phyloP scores from a whole-genome alignment of 1,140 invertebrate species.

The Drosophila cardini region DNA sequence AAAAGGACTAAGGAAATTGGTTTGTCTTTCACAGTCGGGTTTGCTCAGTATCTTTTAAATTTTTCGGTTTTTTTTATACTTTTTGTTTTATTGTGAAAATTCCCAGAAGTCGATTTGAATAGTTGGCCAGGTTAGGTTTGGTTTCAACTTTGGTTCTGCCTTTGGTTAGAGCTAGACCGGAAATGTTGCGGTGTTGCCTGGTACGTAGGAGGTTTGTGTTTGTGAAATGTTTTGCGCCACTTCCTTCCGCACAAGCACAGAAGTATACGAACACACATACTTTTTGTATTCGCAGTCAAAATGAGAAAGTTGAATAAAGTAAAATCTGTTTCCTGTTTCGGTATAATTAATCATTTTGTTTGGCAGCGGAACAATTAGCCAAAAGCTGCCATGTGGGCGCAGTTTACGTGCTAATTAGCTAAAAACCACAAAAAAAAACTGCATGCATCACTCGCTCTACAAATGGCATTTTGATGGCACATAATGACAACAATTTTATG shows the following conservation, averaged over 20 bases:
- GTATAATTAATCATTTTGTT: slow-evolving; percentile 82
- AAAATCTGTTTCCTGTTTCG: slow-evolving; percentile 82
- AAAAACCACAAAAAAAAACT: slow-evolving; percentile 41
- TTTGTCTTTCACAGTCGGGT: no score
- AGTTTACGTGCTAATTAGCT: slow-evolving; percentile 78
- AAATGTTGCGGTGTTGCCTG: slow-evolving; percentile 52
- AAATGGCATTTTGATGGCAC: slow-evolving; percentile 73
- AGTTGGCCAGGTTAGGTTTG: slow-evolving; percentile 55
- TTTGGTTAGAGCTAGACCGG: slow-evolving; percentile 54
- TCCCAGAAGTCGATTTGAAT: slow-evolving; percentile 64
- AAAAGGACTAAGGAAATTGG: no score
- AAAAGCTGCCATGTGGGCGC: slow-evolving; percentile 62
- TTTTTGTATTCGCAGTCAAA: background rate
- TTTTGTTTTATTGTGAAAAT: slow-evolving; percentile 4
- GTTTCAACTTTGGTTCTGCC: background rate
- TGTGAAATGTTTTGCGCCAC: slow-evolving; percentile 79
- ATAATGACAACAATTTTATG: slow-evolving; percentile 36
- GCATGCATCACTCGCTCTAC: slow-evolving; percentile 22
- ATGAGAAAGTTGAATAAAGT: slow-evolving; percentile 76
- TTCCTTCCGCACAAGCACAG: slow-evolving; percentile 69
- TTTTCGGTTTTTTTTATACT: slow-evolving; percentile 1
- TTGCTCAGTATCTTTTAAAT: no score
- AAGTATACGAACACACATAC: slow-evolving; percentile 30
- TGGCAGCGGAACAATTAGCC: slow-evolving; percentile 81
- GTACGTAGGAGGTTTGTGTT: slow-evolving; percentile 21